phyloP scores from a whole-genome alignment of 2,888 invertebrate species.

The Xanthostigma xanthostigma region DNA sequence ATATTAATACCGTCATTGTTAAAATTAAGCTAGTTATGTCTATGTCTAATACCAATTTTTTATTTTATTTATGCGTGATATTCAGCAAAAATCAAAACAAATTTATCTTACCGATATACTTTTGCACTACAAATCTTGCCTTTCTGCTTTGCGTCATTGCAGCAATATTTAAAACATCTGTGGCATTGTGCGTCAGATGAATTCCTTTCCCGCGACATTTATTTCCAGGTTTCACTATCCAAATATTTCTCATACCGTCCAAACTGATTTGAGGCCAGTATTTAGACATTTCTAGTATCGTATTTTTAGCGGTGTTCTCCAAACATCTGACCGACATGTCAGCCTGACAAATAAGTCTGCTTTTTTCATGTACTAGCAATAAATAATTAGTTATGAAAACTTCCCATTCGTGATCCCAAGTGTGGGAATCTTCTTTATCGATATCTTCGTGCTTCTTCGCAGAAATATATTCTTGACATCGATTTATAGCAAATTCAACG shows the following conservation, averaged over 20 bases:
- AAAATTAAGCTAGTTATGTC: no score
- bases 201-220: constrained; percentile 87
- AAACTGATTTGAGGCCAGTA: constrained; percentile 72
- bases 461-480: constrained; percentile 63
- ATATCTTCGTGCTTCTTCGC: constrained; percentile 61
- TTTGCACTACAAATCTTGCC: constrained; percentile 81
- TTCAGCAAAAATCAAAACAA: constrained; percentile 1
- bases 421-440: constrained; percentile 40
- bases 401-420: constrained; percentile 85
- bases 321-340: constrained; percentile 25
- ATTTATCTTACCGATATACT: constrained; percentile 68
- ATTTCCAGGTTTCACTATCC: constrained; percentile 92
- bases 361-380: constrained; percentile 48
- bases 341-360: not conserved
- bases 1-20: no score
- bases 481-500: constrained; percentile 66
- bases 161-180: constrained; percentile 65
- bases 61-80: not conserved
- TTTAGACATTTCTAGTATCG: constrained; percentile 48
- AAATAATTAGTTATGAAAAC: constrained; percentile 59
- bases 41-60: no score
- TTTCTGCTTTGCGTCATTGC: constrained; percentile 51
- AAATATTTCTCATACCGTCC: constrained; percentile 78
- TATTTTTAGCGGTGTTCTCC: constrained; percentile 38
- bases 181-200: constrained; percentile 68